Conservation (phyloP, 2,888 invertebrate species). For the Acrobeloides nanus region DNA sequence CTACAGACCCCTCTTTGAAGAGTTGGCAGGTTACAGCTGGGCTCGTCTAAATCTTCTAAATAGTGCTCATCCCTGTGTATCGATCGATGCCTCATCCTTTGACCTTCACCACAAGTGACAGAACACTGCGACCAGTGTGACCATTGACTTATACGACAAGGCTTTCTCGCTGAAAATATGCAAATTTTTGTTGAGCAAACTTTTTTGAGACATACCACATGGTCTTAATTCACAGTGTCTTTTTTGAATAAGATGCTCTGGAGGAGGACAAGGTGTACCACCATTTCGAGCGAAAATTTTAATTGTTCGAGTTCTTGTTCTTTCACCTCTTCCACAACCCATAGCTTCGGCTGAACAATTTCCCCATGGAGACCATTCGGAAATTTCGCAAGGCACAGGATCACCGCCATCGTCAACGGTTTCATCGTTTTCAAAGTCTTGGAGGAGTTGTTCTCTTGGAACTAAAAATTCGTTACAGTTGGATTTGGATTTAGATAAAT, state of each 20-base stretch:
- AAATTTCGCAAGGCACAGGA: slow-evolving; percentile 64
- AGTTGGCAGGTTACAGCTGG: no score
- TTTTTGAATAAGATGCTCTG: slow-evolving; percentile 47
- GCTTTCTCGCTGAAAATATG: slow-evolving; percentile 25
- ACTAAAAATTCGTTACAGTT: slow-evolving; percentile 27
- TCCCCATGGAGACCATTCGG: slow-evolving; percentile 71
- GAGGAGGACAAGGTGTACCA: slow-evolving; percentile 44
- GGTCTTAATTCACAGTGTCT: slow-evolving; percentile 46
- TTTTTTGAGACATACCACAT: slow-evolving; percentile 34
- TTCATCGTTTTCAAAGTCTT: slow-evolving; percentile 31
- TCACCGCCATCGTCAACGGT: slow-evolving; percentile 42
- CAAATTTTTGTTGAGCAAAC: not conserved
- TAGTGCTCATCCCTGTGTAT: no score
- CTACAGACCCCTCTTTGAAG: no score
- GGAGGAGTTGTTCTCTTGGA: slow-evolving; percentile 43
- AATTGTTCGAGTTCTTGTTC: slow-evolving; percentile 40
- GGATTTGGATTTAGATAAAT: not conserved
- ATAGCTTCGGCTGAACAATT: slow-evolving; percentile 74
- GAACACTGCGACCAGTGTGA: slow-evolving; percentile 58
- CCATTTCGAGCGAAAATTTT: slow-evolving; percentile 48
- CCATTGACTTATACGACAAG: slow-evolving; percentile 58
- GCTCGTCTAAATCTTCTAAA: no score
- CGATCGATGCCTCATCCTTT: no score
- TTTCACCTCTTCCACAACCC: slow-evolving; percentile 73
- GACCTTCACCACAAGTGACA: slow-evolving; percentile 62